Evolutionary conservation across 2,113 vertebrate genomes (phyloP).

Genomic region (Coptodon rendalli): DNA sequence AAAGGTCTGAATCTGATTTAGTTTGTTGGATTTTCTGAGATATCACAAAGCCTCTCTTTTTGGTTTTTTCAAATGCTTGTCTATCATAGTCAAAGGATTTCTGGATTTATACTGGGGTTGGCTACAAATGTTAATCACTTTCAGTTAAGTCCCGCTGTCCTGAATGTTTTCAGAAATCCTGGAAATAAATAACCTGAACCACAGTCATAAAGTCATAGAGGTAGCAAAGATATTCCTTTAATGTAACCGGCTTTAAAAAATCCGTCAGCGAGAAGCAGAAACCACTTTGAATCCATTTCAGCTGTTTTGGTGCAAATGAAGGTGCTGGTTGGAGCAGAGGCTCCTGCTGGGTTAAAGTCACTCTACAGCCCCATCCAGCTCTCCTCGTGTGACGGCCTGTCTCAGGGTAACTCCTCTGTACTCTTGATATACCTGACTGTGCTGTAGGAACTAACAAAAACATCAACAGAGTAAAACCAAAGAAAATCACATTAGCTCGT

Average conservation of each 20-base stretch:
- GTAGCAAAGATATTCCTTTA: background rate
- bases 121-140: background rate
- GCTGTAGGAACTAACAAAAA: background rate
- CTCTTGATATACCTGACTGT: background rate
- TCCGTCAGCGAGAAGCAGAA: background rate
- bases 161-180: background rate
- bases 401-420: background rate
- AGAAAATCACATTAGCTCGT: background rate
- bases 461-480: background rate
- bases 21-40: background rate
- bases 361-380: background rate
- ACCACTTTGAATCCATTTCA: background rate
- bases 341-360: background rate
- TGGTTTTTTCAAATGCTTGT: background rate
- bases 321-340: background rate
- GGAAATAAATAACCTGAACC: background rate
- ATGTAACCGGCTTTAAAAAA: background rate
- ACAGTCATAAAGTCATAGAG: background rate
- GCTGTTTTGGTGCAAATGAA: background rate
- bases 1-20: background rate
- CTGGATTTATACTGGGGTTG: background rate
- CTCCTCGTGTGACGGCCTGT: rapidly evolving
- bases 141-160: background rate
- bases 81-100: background rate
- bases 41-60: background rate